Evolutionary conservation across 2,113 vertebrate species (phyloP), one percentile per base, ranked within the genome.

Genomic region (Terrapene triunguis): DNA sequence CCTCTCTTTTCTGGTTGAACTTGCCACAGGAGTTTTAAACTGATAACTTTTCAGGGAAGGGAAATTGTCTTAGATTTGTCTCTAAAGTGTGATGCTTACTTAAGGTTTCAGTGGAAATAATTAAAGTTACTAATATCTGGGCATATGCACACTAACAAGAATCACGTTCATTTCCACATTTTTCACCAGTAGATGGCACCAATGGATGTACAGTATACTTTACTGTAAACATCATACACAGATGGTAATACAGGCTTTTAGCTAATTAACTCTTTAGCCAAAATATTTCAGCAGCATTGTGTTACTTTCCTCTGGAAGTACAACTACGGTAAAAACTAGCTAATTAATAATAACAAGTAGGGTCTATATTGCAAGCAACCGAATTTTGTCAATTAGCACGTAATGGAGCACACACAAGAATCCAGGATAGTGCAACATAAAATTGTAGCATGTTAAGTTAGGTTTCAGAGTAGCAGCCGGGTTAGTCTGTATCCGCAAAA

Each of bases 341-440:
- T 79, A 91, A 7, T 72, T 94, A 50, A 82, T 69, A 32, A 22
- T 80, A 79, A 62, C 3, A 19, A 72, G 21, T 22, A 1, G 1
- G 6, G 85, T 0, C 6, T 25, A 50, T 82, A 87, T 38, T 90
- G 62, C 16, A 89, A 44, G 84, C 38, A 5, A 57, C 48, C n/a
- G 27, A 47, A 21, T 82, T 87, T 80, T 55, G 86, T 54, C 65
- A 89, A 80, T 82, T 94, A 51, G 79, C 38, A 91, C 80, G 51
- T 17, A 92, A 72, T 22, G 9, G n/a, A 1, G 2, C 2, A 85
- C 59, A 3, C 29, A 50, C 47, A 87, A 85, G 22, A 82, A 87
- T 85, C 24, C 1, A 83, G 65, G 85, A 94, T 80, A 1, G 1
- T 51, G 16, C 16, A 51, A 84, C 50, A 92, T 19, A 86, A 29